Evolutionary conservation across 2,113 vertebrate genomes (phyloP), one percentile per base, ranked within the genome.

Genomic region (Chinchilla lanigera): DNA sequence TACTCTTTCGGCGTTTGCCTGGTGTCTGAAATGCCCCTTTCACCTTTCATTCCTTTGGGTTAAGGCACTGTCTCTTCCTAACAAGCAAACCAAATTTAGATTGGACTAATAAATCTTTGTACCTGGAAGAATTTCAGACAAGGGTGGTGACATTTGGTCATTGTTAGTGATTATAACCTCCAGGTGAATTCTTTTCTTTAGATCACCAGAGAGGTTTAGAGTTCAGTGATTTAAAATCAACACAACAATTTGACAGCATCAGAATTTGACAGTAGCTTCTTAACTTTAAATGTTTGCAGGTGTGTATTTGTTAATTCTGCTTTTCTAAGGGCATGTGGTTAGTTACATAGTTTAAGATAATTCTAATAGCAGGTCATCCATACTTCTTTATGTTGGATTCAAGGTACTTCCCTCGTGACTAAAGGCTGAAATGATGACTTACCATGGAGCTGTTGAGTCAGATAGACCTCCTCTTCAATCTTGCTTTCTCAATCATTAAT

Each of bases 151-250:
- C 61, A 78, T 61, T 77, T 89, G 86, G 13, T 82, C 84, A 69
- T 77, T 77, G n/a, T 77, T n/a, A 69, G 44, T 89, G 61, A 89
- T 86, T 93, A 78, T 86, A 86, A 92, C 50, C 22, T 92, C 22
- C 82, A 38, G 35, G 35, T 63, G 67, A 97, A 73, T 89, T n/a
- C 50, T 73, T 93, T 90, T 96, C 86, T 90, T 84, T 89, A 91
- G 87, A 91, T 92, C 35, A 58, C 35, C 38, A 87, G 86, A 96
- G 17, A 33, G 67, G 35, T 82, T 63, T 82, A 86, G 67, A 35
- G 3, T 28, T 90, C 67, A 86, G 19, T 73, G 56, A 93, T 38
- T 83, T 52, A 83, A 78, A 9, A 33, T 26, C 11, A 47, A 47
- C 58, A 35, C 10, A 14, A 17, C 71, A 92, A 89, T 86, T 80